A percentile compares a stretch with the other conserved stretches of the same genome.
phyloP scores from a whole-genome alignment of 2,113 vertebrate species.

The Lampris incognitus region DNA sequence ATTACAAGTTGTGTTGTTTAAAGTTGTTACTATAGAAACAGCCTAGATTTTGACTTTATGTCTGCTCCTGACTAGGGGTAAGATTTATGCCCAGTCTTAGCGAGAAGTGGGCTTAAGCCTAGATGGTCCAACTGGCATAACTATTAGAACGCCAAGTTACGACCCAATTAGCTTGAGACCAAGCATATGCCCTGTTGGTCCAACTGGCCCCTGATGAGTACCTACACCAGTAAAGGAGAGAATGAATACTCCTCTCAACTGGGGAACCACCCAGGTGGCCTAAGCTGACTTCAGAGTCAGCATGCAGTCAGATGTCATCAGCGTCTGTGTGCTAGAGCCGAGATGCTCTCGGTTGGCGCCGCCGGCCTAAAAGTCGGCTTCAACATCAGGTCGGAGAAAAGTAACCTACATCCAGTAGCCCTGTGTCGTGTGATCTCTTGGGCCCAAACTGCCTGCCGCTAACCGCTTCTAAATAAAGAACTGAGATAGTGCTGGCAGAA shows the following conservation, averaged over 20 bases:
- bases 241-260: not conserved
- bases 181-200: too few species aligned
- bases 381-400: slow-evolving; percentile 54
- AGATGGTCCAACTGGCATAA: too few species aligned
- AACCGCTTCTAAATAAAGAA: slow-evolving; percentile 78
- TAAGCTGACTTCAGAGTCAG: slow-evolving; percentile 17
- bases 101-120: too few species aligned
- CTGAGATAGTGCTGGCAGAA: slow-evolving; percentile 54
- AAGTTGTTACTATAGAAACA: too few species aligned
- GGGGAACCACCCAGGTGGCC: slow-evolving; percentile 6
- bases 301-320: slow-evolving; percentile 22
- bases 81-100: too few species aligned
- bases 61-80: too few species aligned
- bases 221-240: too few species aligned
- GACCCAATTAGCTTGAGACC: too few species aligned
- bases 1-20: too few species aligned
- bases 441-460: slow-evolving; percentile 44
- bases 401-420: slow-evolving; percentile 70
- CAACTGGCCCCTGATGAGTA: too few species aligned
- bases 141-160: too few species aligned
- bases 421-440: slow-evolving; percentile 49
- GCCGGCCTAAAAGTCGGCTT: slow-evolving; percentile 34
- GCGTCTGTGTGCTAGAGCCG: slow-evolving; percentile 35
- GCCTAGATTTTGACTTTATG: too few species aligned
- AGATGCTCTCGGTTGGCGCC: slow-evolving; percentile 14